Conservation (phyloP, 37 sponge, comb jelly and placozoan species). For the Agelas oroides region DNA sequence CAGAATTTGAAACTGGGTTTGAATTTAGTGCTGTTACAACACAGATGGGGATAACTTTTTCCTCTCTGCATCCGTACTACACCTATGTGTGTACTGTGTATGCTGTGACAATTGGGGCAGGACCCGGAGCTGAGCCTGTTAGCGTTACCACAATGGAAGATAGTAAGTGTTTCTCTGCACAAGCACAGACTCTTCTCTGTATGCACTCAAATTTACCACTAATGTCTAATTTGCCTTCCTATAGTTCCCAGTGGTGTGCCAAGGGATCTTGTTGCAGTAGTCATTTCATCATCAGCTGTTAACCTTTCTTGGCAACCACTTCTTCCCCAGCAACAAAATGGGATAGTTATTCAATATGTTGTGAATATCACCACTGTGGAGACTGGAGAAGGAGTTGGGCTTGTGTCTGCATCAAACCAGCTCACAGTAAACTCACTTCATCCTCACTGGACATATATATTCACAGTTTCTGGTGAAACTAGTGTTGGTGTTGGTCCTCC, state of each 20-base stretch:
- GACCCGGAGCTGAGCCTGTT: conserved; percentile 4
- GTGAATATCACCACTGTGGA: not conserved
- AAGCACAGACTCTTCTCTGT: too few relatives aligned
- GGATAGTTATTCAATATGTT: conserved; percentile 6
- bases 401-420: not conserved
- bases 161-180: too few relatives aligned
- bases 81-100: conserved; percentile 11
- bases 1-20: conserved; percentile 34
- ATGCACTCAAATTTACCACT: too few relatives aligned
- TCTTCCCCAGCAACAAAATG: not conserved
- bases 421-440: conserved; percentile 8
- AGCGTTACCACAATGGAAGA: too few relatives aligned
- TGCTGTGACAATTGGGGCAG: conserved; percentile 25
- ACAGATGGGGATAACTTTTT: not conserved
- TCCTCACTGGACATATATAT: conserved; percentile 23
- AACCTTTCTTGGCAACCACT: conserved; percentile 20
- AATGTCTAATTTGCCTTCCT: too few relatives aligned
- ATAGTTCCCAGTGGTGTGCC: conserved; percentile 8
- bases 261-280: not conserved
- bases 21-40: not conserved
- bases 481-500: conserved; percentile 22
- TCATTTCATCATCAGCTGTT: not conserved
- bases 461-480: conserved; percentile 32
- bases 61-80: conserved; percentile 43
- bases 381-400: not conserved